Evolutionary conservation across 2,888 invertebrate genomes (phyloP).

Genomic region (Megalurothrips usitatus): DNA sequence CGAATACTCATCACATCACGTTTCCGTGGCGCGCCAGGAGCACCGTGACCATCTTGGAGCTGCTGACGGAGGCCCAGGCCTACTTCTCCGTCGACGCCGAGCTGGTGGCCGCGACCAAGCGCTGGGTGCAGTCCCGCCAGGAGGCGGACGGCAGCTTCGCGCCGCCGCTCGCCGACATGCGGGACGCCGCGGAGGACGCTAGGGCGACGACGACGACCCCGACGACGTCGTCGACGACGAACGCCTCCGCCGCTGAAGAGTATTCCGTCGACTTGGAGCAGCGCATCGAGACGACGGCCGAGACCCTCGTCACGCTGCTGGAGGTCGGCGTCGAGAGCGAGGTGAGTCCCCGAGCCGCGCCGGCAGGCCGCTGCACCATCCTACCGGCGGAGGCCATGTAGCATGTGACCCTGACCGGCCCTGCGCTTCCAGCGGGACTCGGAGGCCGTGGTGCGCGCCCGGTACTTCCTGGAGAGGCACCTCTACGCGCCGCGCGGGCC

Average conservation of each 20-base stretch:
- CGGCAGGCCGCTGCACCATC: background rate
- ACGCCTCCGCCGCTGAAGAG: background rate
- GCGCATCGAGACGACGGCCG: conserved; percentile 58
- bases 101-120: conserved; percentile 55
- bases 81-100: conserved; percentile 60
- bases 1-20: background rate
- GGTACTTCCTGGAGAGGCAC: conserved; percentile 56
- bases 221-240: conserved; percentile 42
- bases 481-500: conserved; percentile 55
- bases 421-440: conserved; percentile 48
- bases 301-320: conserved; percentile 57
- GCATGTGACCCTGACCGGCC: background rate
- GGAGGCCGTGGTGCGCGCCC: conserved; percentile 53
- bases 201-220: conserved; percentile 40
- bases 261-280: conserved; percentile 49
- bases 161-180: conserved; percentile 56
- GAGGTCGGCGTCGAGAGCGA: conserved; percentile 59
- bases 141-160: conserved; percentile 58
- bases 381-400: background rate
- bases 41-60: conserved; percentile 58
- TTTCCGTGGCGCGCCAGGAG: conserved; percentile 39
- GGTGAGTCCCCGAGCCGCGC: conserved; percentile 45
- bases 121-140: conserved; percentile 59
- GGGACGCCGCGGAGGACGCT: background rate
- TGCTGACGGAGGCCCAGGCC: conserved; percentile 57